phyloP scores from a whole-genome alignment of 2,113 vertebrate genomes.

The Mustela lutreola region DNA sequence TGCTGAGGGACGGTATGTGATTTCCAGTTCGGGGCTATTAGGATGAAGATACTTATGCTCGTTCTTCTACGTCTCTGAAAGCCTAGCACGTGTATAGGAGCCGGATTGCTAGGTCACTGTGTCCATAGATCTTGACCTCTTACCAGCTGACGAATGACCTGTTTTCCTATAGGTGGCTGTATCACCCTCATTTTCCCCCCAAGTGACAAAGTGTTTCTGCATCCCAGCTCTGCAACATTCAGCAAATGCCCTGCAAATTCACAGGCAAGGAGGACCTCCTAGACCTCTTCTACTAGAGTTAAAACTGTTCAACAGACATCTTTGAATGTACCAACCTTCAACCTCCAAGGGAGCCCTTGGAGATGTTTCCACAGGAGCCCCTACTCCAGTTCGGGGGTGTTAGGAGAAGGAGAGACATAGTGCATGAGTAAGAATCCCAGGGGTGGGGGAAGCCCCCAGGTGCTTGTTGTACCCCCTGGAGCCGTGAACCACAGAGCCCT shows the following conservation, averaged over 20 bases:
- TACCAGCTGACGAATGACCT: neutral
- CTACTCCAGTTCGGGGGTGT: neutral
- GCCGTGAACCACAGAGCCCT: neutral
- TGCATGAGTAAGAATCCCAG: neutral
- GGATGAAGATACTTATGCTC: neutral
- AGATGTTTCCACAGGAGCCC: neutral
- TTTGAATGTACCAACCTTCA: neutral
- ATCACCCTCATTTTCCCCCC: neutral
- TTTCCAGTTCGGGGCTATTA: neutral
- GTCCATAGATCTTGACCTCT: neutral
- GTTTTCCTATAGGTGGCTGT: neutral
- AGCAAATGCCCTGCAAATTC: neutral
- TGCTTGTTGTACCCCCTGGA: neutral
- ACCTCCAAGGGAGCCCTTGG: neutral
- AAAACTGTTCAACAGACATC: neutral
- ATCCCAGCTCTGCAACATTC: neutral
- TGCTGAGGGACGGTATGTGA: neutral
- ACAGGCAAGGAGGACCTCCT: accelerated
- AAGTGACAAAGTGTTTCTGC: neutral
- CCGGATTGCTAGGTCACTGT: accelerated
- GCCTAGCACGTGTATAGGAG: too few relatives aligned
- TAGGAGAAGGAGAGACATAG: accelerated
- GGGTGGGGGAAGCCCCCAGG: too few relatives aligned
- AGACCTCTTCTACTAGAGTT: neutral
- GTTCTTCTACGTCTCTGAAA: neutral